Evolutionary conservation across 2,113 vertebrate species (phyloP).

Genomic region (Lagopus muta): DNA sequence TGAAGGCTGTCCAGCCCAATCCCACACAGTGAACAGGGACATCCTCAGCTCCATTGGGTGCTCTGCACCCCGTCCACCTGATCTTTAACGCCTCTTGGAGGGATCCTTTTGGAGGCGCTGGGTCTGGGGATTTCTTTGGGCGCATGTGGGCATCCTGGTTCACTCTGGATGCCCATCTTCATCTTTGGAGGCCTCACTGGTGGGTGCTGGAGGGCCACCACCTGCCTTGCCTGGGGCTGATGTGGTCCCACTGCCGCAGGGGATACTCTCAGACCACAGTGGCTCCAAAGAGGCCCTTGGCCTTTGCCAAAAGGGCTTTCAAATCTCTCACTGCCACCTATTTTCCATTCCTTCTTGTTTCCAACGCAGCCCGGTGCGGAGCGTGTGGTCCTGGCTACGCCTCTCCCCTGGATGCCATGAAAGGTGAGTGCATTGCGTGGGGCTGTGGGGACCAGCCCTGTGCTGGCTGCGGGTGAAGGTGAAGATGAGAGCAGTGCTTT

Average conservation of each 20-base stretch:
- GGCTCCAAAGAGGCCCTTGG: neutral
- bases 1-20: too few relatives aligned
- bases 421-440: slow-evolving; percentile 74
- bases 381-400: slow-evolving; percentile 89
- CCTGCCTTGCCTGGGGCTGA: neutral
- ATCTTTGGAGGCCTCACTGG: neutral
- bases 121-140: neutral
- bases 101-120: too few relatives aligned
- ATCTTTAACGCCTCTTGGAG: too few relatives aligned
- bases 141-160: neutral
- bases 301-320: neutral
- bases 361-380: slow-evolving; percentile 75
- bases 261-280: neutral
- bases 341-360: neutral
- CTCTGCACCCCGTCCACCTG: too few relatives aligned
- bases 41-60: too few relatives aligned
- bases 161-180: accelerated
- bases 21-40: too few relatives aligned
- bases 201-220: too few relatives aligned
- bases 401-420: slow-evolving; percentile 90
- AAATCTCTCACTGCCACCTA: accelerated
- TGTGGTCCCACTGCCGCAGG: neutral
- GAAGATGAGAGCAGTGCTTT: neutral
- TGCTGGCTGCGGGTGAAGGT: accelerated
- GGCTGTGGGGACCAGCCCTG: neutral